Evolutionary conservation across 2,113 vertebrate genomes (phyloP), one percentile per base, ranked within the genome.

Genomic region (Leuciscus idus): DNA sequence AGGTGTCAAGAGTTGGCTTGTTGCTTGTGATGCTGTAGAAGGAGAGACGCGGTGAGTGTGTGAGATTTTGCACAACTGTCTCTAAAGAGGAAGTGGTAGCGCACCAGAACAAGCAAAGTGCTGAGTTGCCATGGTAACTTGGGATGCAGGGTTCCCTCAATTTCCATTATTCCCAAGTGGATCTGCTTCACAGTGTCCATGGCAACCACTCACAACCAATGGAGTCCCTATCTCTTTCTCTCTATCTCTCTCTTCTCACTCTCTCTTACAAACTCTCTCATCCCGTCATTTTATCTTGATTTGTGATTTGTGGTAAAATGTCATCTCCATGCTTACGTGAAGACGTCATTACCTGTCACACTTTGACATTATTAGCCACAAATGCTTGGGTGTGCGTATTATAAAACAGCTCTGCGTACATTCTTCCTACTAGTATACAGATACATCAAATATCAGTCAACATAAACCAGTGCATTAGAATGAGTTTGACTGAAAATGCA

Each of bases 141-240:
- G 87, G 66, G 81, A 90, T 90, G 87, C 88, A 91, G 90, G 90
- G 87, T 89, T 90, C 87, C 90, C 90, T 91, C 85, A 89, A 88
- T 88, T 88, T 85, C 85, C 90, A 76, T 84, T 89, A 85, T 89
- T 86, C 84, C 66, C 83, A 87, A 84, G 84, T 85, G 85, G 75
- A 87, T 90, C 87, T 87, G 89, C 88, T 88, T 87, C 86, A 85
- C 89, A 91, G 88, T 90, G 87, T 88, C 89, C 89, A 89, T 87
- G 87, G 89, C 79, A 91, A 88, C 89, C 89, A 87, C 88, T 90
- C 83, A 91, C 87, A 89, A 90, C 89, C 87, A 66, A 66, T 55
- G 81, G 70, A 89, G 70, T 79, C 80, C 73, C 80, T 81, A 72
- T 82, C 64, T 86, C 83, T 80, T 73, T 78, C 61, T 82, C 36